Percentiles rank a stretch among this genome's conserved stretches.
Evolutionary conservation across 2,113 vertebrate genomes (phyloP).

Genomic region (Oncorhynchus kisutch): DNA sequence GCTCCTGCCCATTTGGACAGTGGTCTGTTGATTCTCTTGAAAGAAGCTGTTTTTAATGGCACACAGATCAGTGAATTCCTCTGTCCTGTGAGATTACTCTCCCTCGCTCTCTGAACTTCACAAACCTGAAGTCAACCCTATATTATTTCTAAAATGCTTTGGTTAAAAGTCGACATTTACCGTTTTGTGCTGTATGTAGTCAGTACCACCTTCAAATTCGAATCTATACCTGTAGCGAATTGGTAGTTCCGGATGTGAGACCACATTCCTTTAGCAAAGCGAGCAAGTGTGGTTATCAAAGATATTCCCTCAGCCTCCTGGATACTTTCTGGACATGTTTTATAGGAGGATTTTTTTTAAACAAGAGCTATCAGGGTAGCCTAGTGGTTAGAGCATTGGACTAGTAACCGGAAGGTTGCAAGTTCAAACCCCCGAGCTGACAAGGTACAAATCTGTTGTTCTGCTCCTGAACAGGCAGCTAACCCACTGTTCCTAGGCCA

Average conservation of each 20-base stretch:
- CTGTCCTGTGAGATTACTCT: slow-evolving; percentile 9
- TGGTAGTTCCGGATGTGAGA: not conserved
- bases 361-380: not conserved
- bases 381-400: too few species aligned
- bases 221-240: not conserved
- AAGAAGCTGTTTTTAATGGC: slow-evolving; percentile 63
- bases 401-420: too few species aligned
- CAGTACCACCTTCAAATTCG: not conserved
- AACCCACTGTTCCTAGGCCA: too few species aligned
- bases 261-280: slow-evolving; percentile 13
- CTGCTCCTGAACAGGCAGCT: too few species aligned
- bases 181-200: slow-evolving; percentile 12
- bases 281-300: slow-evolving; percentile 38
- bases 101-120: slow-evolving; percentile 35
- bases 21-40: slow-evolving; percentile 46
- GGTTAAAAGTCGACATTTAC: not conserved
- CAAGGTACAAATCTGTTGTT: too few species aligned
- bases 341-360: not conserved
- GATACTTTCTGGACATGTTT: slow-evolving; percentile 9
- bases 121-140: slow-evolving; percentile 46
- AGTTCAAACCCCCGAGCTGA: too few species aligned
- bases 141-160: slow-evolving; percentile 21
- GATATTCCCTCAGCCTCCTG: slow-evolving; percentile 16
- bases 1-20: slow-evolving; percentile 41
- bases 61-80: slow-evolving; percentile 56